Conservation (phyloP, 2,113 vertebrate genomes). For the Scatophagus argus region DNA sequence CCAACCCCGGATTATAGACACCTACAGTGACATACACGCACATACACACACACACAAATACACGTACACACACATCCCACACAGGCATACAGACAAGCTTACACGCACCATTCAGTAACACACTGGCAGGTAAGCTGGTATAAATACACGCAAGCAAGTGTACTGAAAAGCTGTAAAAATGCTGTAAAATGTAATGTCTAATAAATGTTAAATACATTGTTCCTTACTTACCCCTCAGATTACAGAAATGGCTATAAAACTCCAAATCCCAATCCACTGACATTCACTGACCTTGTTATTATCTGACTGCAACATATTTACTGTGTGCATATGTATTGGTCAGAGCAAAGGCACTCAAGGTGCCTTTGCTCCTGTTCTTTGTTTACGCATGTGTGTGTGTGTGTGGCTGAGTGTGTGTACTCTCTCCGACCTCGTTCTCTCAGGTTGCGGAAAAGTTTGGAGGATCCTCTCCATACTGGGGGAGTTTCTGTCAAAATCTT, state of each 20-base stretch:
- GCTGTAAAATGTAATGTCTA: constrained; percentile 1
- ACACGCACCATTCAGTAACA: constrained; percentile 47
- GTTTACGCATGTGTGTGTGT: neutral
- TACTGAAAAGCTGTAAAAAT: constrained; percentile 1
- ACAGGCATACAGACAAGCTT: constrained; percentile 37
- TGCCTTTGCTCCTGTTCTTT: neutral
- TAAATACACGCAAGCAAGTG: neutral
- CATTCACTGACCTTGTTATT: constrained; percentile 38
- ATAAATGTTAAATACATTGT: too few species aligned
- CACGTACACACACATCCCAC: constrained; percentile 30
- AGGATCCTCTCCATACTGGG: constrained; percentile 97
- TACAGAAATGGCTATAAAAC: neutral
- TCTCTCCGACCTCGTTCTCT: constrained; percentile 88
- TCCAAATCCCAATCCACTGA: neutral
- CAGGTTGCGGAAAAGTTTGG: constrained; percentile 95
- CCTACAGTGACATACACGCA: constrained; percentile 67
- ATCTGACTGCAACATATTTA: constrained; percentile 29
- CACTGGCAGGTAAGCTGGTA: constrained; percentile 23
- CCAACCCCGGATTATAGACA: constrained; percentile 73
- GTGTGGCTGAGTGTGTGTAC: neutral
- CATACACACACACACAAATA: constrained; percentile 37
- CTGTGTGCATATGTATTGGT: constrained; percentile 11
- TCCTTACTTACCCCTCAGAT: neutral
- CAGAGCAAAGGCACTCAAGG: constrained; percentile 11
- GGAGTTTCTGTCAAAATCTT: constrained; percentile 95